Evolutionary conservation across 37 sponge, comb jelly and placozoan species (phyloP).

Genomic region (Hexactinellida sp.): DNA sequence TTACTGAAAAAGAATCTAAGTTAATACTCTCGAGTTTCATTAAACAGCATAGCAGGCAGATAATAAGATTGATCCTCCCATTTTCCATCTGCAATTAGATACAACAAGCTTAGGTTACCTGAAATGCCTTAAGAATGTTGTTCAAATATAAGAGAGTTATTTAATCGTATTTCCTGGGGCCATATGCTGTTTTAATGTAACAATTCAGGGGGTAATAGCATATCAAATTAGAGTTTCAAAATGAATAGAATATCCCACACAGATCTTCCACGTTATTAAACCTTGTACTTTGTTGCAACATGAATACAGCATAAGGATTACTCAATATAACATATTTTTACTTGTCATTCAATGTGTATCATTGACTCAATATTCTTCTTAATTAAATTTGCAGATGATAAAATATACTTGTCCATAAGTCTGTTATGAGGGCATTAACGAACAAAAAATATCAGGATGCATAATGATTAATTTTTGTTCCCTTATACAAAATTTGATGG

Average conservation of each 20-base stretch:
- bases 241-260: not conserved
- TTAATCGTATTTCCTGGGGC: not conserved
- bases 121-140: not conserved
- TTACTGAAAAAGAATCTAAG: not conserved
- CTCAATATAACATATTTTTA: not conserved
- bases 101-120: not conserved
- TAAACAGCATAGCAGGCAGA: not conserved
- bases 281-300: not conserved
- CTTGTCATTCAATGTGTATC: too few relatives aligned
- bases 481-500: too few relatives aligned
- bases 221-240: not conserved
- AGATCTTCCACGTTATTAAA: not conserved
- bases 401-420: too few relatives aligned
- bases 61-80: not conserved
- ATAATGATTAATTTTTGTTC: too few relatives aligned
- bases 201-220: not conserved
- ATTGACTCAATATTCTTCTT: too few relatives aligned
- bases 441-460: too few relatives aligned
- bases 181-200: not conserved
- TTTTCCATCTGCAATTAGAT: conserved; percentile 1
- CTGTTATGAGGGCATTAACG: too few relatives aligned
- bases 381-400: too few relatives aligned
- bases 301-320: not conserved
- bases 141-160: not conserved
- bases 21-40: not conserved